Base-by-base conservation (phyloP, 2,113 vertebrate species). In the Bungarus multicinctus region DNA sequence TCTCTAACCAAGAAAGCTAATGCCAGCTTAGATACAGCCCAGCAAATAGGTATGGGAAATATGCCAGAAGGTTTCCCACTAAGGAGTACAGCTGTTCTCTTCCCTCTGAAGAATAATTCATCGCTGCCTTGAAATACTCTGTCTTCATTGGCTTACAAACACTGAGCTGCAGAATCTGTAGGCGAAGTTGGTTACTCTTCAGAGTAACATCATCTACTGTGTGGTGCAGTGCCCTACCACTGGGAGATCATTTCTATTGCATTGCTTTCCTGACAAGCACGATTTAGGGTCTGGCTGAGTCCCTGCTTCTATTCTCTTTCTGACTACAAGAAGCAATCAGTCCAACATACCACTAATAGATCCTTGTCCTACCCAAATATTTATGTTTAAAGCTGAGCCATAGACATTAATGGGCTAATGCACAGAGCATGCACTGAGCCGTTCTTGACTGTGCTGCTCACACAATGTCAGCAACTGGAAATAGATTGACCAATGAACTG, bases 111-210 rank as follows among this genome's bases (percentile, higher is more conserved):
- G 96, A 96, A 88, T 95, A 94, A 94, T 96, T 93, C 54, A 91
- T 94, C 92, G 90, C 91, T 91, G 96, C 93, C 94, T 94, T 87
- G 11, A 95, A 97, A 95, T 88, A 94, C 93, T 92, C 93, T 94
- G 90, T 95, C 95, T 96, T 96, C 94, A 95, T 90, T 55, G 89
- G 95, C 89, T 97, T 96, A 96, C 92, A 91, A 95, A 95, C 81
- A 57, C 94, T 85, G 55, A 93, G 89, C 94, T 91, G 85, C 53
- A 90, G 92, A 95, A 95, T 96, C 95, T 90, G 88, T 88, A 92
- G 4, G 43, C 94, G 90, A 95, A 11, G 0, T 0, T 90, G 47
- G 89, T 30, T 91, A 69, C n/a, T 60, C 92, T 91, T 74, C 69
- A 81, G 39, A 43, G 60, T 53, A 90, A 93, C 93, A 55, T 4